phyloP scores from a whole-genome alignment of 1,140 invertebrate genomes.

The Battus philenor region DNA sequence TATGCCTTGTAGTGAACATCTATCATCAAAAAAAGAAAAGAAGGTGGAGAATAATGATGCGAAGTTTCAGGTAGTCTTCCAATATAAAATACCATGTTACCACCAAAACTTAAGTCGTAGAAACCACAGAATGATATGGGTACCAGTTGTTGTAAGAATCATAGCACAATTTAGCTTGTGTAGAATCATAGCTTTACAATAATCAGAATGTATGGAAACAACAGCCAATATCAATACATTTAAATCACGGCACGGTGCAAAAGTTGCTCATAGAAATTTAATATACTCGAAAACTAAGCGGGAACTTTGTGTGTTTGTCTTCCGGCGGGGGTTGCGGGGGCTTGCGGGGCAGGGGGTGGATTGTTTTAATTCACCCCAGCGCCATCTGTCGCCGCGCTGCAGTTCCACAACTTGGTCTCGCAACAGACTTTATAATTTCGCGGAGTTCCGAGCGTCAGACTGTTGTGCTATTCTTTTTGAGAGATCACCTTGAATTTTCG shows the following conservation, averaged over 20 bases:
- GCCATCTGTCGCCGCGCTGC: constrained; percentile 32
- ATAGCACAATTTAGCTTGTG: too few species aligned
- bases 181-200: too few species aligned
- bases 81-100: too few species aligned
- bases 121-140: too few species aligned
- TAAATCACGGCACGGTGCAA: neutral
- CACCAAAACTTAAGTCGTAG: too few species aligned
- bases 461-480: constrained; percentile 13
- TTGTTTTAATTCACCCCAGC: constrained; percentile 30
- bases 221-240: too few species aligned
- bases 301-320: constrained; percentile 31
- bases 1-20: too few species aligned
- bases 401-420: constrained; percentile 20
- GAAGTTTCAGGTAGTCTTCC: too few species aligned
- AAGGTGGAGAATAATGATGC: too few species aligned
- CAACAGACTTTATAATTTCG: constrained; percentile 27
- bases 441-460: constrained; percentile 10
- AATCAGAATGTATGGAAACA: too few species aligned
- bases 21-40: too few species aligned
- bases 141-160: too few species aligned
- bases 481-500: constrained; percentile 12
- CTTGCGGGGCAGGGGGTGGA: constrained; percentile 9
- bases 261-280: constrained; percentile 23
- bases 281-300: constrained; percentile 20
- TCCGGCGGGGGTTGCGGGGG: constrained; percentile 11